phyloP scores from a whole-genome alignment of 2,797 vertebrate species.

The Epinephelus malabaricus region DNA sequence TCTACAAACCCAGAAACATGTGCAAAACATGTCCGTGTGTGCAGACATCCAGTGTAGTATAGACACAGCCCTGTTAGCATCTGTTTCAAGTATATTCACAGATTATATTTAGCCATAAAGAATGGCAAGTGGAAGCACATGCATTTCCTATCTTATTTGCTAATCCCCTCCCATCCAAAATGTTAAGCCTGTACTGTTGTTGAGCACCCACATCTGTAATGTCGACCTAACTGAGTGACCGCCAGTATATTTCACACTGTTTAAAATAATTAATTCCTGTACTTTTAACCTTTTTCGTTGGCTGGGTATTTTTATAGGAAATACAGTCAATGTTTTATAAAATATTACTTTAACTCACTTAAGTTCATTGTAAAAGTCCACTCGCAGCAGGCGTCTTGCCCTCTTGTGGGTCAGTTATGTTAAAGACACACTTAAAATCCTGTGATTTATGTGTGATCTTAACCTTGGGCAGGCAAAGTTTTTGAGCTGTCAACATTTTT shows the following conservation, averaged over 20 bases:
- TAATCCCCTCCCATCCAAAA: conserved; percentile 1
- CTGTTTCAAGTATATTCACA: conserved; percentile 22
- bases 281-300: background rate
- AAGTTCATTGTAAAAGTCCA: conserved; percentile 2
- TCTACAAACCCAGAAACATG: background rate
- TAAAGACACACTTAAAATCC: conserved; percentile 25
- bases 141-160: background rate
- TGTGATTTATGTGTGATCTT: conserved; percentile 59
- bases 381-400: background rate
- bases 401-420: conserved; percentile 26
- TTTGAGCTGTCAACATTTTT: conserved; percentile 56
- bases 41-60: background rate
- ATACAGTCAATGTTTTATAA: background rate
- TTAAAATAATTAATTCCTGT: background rate
- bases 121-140: background rate
- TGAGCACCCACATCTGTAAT: background rate
- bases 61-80: background rate
- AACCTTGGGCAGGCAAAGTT: conserved; percentile 38
- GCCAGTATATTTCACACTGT: background rate
- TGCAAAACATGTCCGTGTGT: background rate
- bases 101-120: background rate
- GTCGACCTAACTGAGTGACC: background rate
- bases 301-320: background rate
- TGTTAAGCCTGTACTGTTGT: background rate
- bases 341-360: background rate